These are phyloP conservation scores for Anthrax anthrax DNA, from an alignment of 2,888 invertebrate genomes.

Conservation along the genomic window DNA sequence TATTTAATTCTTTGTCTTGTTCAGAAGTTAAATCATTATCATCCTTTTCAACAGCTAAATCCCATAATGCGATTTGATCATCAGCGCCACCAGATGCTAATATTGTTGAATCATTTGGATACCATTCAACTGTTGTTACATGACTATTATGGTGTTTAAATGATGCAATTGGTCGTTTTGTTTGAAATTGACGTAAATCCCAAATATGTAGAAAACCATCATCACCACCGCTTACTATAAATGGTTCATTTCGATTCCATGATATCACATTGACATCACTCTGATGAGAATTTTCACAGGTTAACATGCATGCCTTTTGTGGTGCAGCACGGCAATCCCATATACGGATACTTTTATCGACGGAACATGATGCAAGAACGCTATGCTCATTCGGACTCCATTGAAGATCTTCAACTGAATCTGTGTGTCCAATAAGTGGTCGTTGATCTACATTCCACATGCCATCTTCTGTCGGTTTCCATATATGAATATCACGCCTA, in stretches of 20 bases:
- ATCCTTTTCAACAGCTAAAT: constrained; percentile 81
- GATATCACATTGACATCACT: constrained; percentile 94
- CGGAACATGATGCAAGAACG: constrained; percentile 79
- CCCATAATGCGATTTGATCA: constrained; percentile 94
- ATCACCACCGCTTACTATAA: constrained; percentile 88
- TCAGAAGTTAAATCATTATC: constrained; percentile 39
- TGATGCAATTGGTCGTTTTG: constrained; percentile 67
- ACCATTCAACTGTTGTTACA: constrained; percentile 95
- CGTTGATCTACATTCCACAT: constrained; percentile 84
- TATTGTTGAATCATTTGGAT: constrained; percentile 82
- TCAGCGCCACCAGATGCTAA: constrained; percentile 88
- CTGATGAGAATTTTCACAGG: constrained; percentile 70
- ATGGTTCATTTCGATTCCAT: constrained; percentile 87
- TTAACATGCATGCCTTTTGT: constrained; percentile 81
- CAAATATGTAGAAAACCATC: constrained; percentile 89
- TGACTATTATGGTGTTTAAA: constrained; percentile 93
- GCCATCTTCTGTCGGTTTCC: constrained; percentile 67
- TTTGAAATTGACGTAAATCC: constrained; percentile 81
- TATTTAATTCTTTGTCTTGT: constrained; percentile 52
- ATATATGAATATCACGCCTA: constrained; percentile 81
- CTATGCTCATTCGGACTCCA: constrained; percentile 94
- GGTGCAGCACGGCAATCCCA: constrained; percentile 89
- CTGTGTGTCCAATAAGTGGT: constrained; percentile 74
- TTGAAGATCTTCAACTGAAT: constrained; percentile 93
- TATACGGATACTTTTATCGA: constrained; percentile 79